These are phyloP conservation scores for Dichetophora obliterata DNA, from an alignment of 2,888 invertebrate species.

Conservation along the genomic window DNA sequence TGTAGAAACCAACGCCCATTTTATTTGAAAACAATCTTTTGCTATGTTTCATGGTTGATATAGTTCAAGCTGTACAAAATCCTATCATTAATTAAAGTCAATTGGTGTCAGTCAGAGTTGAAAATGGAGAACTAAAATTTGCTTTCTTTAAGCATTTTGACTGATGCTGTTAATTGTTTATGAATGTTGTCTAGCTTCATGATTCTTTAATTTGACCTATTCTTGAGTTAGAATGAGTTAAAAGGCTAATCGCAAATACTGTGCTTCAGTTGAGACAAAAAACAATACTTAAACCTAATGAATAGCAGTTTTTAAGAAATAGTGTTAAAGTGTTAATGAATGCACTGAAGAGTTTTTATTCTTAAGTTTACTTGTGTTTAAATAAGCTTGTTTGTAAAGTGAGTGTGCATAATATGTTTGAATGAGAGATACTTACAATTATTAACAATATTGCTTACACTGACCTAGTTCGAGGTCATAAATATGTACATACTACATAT, in stretches of 20 bases:
- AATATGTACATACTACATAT: background rate
- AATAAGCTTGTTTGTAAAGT: background rate
- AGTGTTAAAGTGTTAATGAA: slow-evolving; percentile 47
- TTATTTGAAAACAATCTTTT: too few species aligned
- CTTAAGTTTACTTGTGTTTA: background rate
- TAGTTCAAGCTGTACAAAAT: too few species aligned
- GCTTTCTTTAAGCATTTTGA: too few species aligned
- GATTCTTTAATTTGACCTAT: too few species aligned
- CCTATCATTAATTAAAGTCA: slow-evolving; percentile 19
- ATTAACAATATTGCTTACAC: slow-evolving; percentile 7
- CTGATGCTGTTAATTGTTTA: too few species aligned
- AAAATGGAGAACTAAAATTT: too few species aligned
- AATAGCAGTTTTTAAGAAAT: too few species aligned
- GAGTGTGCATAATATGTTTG: background rate
- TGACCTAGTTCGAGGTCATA: slow-evolving; percentile 22
- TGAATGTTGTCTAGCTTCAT: too few species aligned
- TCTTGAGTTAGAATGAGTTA: too few species aligned
- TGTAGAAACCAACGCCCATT: too few species aligned
- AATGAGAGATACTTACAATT: background rate
- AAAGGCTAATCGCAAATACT: too few species aligned
- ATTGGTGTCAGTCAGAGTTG: slow-evolving; percentile 12
- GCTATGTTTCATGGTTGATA: too few species aligned
- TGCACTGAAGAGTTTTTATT: slow-evolving; percentile 12
- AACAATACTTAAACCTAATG: background rate
- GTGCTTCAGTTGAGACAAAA: background rate